phyloP scores from a whole-genome alignment of 1,140 invertebrate species.

The Tigriopus japonicus region DNA sequence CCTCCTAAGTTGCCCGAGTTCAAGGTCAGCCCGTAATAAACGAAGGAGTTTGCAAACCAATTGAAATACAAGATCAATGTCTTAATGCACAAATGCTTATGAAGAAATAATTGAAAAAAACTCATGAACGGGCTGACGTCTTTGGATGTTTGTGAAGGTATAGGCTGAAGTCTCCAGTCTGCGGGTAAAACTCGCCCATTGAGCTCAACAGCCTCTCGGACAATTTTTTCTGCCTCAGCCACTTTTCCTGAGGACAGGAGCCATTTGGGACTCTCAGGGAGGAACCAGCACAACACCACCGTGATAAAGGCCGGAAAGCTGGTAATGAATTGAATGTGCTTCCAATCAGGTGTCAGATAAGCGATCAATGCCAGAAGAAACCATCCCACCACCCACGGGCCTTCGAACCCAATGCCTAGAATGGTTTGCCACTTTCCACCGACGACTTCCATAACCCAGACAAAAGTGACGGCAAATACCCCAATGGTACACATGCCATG shows the following conservation, averaged over 20 bases:
- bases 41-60: conserved; percentile 50
- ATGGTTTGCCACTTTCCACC: conserved; percentile 12
- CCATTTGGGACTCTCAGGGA: conserved; percentile 9
- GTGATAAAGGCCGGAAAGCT: neutral
- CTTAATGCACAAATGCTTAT: neutral
- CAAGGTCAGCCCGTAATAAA: conserved; percentile 62
- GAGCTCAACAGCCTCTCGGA: neutral
- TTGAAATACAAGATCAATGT: conserved; percentile 18
- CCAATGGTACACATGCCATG: conserved; percentile 3
- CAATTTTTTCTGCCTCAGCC: neutral
- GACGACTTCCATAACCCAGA: conserved; percentile 3
- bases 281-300: neutral
- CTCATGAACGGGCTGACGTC: no score
- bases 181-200: neutral
- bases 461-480: conserved; percentile 1
- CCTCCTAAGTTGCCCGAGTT: conserved; percentile 52
- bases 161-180: neutral
- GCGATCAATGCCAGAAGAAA: neutral
- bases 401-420: conserved; percentile 9
- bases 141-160: no score
- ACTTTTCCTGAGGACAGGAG: neutral
- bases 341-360: conserved; percentile 5
- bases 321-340: neutral
- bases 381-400: conserved; percentile 7
- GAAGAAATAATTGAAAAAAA: no score